phyloP scores from a whole-genome alignment of 2,113 vertebrate genomes.

The Chloebia gouldiae region DNA sequence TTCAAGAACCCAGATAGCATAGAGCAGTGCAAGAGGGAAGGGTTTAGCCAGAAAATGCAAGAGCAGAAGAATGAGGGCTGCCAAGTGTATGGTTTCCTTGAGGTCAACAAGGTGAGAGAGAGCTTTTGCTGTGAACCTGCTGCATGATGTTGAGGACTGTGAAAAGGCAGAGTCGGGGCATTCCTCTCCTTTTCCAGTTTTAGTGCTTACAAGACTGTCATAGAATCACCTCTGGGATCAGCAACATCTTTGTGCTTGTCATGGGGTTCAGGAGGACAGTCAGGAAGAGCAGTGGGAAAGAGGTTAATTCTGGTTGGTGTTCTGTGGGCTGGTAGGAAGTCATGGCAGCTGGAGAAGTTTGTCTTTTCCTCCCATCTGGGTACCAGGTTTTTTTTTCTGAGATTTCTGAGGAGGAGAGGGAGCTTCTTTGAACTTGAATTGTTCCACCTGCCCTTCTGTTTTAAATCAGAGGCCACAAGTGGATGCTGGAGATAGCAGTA shows the following conservation, averaged over 20 bases:
- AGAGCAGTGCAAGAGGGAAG: conserved; percentile 95
- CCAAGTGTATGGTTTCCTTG: conserved; percentile 94
- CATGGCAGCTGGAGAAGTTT: background rate
- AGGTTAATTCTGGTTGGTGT: background rate
- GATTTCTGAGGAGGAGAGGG: background rate
- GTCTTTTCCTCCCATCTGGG: background rate
- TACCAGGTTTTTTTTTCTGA: background rate
- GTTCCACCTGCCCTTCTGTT: background rate
- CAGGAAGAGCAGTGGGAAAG: background rate
- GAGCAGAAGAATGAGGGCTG: conserved; percentile 99
- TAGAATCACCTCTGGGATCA: background rate
- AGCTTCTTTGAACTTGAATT: background rate
- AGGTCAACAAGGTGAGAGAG: conserved; percentile 91
- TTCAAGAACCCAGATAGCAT: conserved; percentile 97
- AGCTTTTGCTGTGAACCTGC: background rate
- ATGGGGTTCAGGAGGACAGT: background rate
- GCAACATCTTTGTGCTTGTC: background rate
- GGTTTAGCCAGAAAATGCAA: conserved; percentile 98
- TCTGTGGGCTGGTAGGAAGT: background rate
- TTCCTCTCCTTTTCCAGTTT: background rate
- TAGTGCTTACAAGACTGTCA: background rate
- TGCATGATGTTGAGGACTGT: background rate
- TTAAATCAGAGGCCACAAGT: background rate
- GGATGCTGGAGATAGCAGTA: background rate
- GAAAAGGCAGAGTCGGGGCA: accelerated